A percentile compares a stretch with the other conserved stretches of the same genome.
These are phyloP conservation scores for Shinisaurus crocodilurus DNA, from an alignment of 2,113 vertebrate species.

Conservation along the genomic window DNA sequence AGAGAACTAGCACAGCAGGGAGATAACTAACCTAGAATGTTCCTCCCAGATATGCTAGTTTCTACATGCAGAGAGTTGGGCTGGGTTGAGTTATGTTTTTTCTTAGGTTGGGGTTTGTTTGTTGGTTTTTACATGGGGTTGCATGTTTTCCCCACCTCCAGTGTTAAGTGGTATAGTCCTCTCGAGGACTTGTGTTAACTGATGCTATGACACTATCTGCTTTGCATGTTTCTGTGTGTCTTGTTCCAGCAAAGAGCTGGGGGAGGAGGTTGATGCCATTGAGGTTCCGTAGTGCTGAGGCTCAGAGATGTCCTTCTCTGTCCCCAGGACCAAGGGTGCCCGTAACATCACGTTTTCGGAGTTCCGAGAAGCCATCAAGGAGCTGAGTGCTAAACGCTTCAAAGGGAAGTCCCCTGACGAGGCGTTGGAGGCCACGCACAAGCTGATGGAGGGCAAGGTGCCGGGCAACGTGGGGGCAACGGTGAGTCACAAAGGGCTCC, in stretches of 20 bases:
- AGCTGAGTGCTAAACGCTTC: slow-evolving; percentile 84
- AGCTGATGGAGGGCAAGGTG: slow-evolving; percentile 84
- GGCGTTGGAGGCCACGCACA: slow-evolving; percentile 77
- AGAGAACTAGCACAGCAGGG: not conserved
- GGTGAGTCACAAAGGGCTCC: slow-evolving; percentile 71
- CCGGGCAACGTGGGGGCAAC: slow-evolving; percentile 79
- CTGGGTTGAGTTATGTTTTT: not conserved
- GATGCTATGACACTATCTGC: not conserved
- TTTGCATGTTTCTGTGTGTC: not conserved
- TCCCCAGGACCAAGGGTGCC: slow-evolving; percentile 78
- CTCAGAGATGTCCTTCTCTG: not conserved
- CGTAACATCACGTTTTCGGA: slow-evolving; percentile 86
- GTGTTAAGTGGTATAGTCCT: not conserved
- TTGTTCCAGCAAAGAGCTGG: not conserved
- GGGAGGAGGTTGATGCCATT: not conserved
- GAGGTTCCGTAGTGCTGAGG: not conserved
- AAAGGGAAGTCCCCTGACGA: slow-evolving; percentile 83
- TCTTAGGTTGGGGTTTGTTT: too few relatives aligned
- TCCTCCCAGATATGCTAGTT: not conserved
- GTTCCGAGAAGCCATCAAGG: slow-evolving; percentile 85
- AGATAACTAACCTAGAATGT: not conserved
- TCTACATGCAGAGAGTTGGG: not conserved
- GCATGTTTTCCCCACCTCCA: not conserved
- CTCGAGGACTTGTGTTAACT: not conserved
- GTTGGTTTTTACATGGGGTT: not conserved